These are phyloP conservation scores for Rhinella marina DNA, from an alignment of 2,797 vertebrate genomes.

Conservation along the genomic window DNA sequence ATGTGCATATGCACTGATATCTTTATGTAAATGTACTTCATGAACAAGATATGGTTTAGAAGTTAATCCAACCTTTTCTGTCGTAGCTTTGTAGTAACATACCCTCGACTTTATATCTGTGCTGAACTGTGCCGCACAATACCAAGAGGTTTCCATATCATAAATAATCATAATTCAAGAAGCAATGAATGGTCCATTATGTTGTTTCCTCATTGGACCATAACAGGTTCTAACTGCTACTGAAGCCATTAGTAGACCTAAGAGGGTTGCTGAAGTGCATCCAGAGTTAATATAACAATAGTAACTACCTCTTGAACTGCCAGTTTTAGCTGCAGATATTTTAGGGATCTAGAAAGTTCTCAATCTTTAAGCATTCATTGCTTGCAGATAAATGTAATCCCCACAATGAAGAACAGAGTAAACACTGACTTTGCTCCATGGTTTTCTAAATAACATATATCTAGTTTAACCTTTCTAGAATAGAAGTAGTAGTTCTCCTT, in stretches of 20 bases:
- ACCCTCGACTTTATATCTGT: not conserved
- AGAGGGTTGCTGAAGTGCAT: not conserved
- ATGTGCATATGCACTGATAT: conserved; percentile 75
- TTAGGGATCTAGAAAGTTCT: conserved; percentile 70
- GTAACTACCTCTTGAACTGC: conserved; percentile 78
- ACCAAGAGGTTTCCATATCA: conserved; percentile 64
- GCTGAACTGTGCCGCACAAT: conserved; percentile 57
- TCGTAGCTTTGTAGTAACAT: conserved; percentile 64
- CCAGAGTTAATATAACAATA: conserved; percentile 64
- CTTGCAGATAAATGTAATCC: conserved; percentile 71
- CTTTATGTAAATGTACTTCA: conserved; percentile 77
- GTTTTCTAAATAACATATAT: conserved; percentile 77
- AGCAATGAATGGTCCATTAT: not conserved
- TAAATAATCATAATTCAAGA: not conserved
- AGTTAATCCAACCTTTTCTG: conserved; percentile 69
- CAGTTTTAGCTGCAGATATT: conserved; percentile 68
- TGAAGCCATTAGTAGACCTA: conserved; percentile 3
- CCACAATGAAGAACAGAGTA: conserved; percentile 80
- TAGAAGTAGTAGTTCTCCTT: conserved; percentile 73
- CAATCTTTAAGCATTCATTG: conserved; percentile 69
- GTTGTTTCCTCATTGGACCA: conserved; percentile 1
- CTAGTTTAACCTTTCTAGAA: conserved; percentile 76
- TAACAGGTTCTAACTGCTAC: not conserved
- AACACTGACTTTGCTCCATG: conserved; percentile 72
- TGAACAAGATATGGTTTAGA: conserved; percentile 74